These are phyloP conservation scores for Saturnia pavonia DNA, from an alignment of 2,888 invertebrate genomes.

Conservation along the genomic window DNA sequence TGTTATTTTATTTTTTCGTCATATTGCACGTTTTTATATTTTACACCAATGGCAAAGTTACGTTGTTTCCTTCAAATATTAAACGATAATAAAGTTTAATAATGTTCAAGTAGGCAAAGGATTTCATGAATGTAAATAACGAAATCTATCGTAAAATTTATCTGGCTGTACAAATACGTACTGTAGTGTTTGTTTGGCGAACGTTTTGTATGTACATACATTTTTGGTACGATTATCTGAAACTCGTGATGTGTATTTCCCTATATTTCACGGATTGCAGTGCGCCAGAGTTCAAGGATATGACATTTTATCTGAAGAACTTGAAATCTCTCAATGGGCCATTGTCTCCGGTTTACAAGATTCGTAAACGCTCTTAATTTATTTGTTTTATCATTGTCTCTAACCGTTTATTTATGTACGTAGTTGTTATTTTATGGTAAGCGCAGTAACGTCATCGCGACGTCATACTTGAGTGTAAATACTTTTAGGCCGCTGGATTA, in stretches of 20 bases:
- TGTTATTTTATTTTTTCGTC: too few relatives aligned
- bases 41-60: not conserved
- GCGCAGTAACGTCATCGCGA: not conserved
- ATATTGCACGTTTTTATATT: not conserved
- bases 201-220: slow-evolving; percentile 18
- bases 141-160: slow-evolving; percentile 25
- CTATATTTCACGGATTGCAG: slow-evolving; percentile 11
- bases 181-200: slow-evolving; percentile 24
- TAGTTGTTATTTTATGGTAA: not conserved
- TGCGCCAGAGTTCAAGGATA: slow-evolving; percentile 8
- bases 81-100: slow-evolving; percentile 9
- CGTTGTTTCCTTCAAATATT: not conserved
- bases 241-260: slow-evolving; percentile 18
- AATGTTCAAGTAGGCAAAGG: slow-evolving; percentile 22
- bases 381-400: not conserved
- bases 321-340: slow-evolving; percentile 4
- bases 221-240: slow-evolving; percentile 22
- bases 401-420: not conserved
- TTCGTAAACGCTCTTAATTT: not conserved
- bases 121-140: slow-evolving; percentile 23
- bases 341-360: not conserved
- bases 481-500: not conserved
- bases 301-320: not conserved
- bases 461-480: not conserved
- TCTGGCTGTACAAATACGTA: slow-evolving; percentile 20